phyloP scores from a whole-genome alignment of 2,797 vertebrate species.

The Urophycis tenuis region DNA sequence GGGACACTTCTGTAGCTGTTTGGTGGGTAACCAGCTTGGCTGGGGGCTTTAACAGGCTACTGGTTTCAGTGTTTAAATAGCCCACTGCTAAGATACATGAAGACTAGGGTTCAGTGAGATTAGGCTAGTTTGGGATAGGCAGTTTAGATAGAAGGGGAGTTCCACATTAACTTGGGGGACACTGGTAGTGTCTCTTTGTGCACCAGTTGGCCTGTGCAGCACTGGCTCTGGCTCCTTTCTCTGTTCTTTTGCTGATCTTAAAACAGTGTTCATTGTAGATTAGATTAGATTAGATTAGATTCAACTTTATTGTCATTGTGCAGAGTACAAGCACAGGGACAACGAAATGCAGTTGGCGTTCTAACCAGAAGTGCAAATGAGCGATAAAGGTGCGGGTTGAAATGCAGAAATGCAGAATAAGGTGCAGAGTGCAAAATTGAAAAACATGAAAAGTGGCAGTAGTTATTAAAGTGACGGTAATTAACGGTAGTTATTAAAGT shows the following conservation, averaged over 20 bases:
- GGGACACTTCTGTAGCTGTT: background rate
- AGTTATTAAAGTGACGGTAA: too few species aligned
- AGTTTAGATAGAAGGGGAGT: constrained; percentile 4
- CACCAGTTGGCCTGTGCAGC: background rate
- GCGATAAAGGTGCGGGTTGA: too few species aligned
- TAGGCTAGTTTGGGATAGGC: background rate
- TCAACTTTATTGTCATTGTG: too few species aligned
- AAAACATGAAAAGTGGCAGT: too few species aligned
- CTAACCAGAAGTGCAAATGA: too few species aligned
- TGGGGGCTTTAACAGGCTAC: constrained; percentile 1
- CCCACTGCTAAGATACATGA: constrained; percentile 7
- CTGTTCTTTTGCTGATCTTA: background rate
- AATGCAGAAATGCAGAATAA: too few species aligned
- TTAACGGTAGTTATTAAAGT: too few species aligned
- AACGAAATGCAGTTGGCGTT: too few species aligned
- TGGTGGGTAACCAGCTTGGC: background rate
- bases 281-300: too few species aligned
- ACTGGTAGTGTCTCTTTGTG: background rate
- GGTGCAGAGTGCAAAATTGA: too few species aligned
- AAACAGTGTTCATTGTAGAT: background rate
- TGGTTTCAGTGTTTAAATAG: constrained; percentile 10
- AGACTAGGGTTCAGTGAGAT: background rate
- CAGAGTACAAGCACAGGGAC: too few species aligned
- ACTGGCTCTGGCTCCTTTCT: background rate
- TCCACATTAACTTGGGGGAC: background rate